Evolutionary conservation across 1,140 invertebrate genomes (phyloP), one percentile per base, ranked within the genome.

Genomic region (Tetraneura akinire): DNA sequence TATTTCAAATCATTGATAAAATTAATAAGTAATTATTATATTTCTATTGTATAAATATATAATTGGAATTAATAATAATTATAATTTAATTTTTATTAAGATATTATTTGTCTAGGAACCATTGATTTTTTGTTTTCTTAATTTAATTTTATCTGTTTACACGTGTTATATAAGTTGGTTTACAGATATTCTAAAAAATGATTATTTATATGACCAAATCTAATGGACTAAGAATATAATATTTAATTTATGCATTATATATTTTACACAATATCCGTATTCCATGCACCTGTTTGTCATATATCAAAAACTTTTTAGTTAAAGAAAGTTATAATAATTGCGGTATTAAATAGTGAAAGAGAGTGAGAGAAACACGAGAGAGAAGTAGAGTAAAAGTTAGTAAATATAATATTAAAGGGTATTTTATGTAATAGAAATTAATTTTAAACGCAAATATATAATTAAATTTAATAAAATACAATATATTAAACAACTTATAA

Each of bases 191-290:
- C n/a, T n/a, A n/a, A n/a, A n/a, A n/a, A n/a, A n/a, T n/a, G n/a
- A n/a, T n/a, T n/a, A n/a, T n/a, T n/a, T n/a, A n/a, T n/a, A n/a
- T n/a, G n/a, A 14, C 45, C 10, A 47, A 47, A 10, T 14, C 21
- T 57, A 57, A 23, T 68, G 64, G 42, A 68, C 64, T 14, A 23
- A 68, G n/a, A 13, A 68, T 45, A 1, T 68, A 57, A 45, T 68
- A 16, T 68, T 6, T 42, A 23, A 42, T 45, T 45, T 68, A 68
- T 23, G n/a, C 13, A 45, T 68, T 16, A 11, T 45, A 14, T 1
- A 3, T 68, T 68, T 47, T 47, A 9, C 9, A 26, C 8, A 23
- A 47, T 13, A 16, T 13, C 5, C 57, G 1, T 1, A 32, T 16
- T 18, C 62, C 42, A 68, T 3, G 2, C 42, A 68, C 66, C 37